Evolutionary conservation across 2,888 invertebrate genomes (phyloP), one percentile per base, ranked within the genome.

Genomic region (Trachelus troglodyta): DNA sequence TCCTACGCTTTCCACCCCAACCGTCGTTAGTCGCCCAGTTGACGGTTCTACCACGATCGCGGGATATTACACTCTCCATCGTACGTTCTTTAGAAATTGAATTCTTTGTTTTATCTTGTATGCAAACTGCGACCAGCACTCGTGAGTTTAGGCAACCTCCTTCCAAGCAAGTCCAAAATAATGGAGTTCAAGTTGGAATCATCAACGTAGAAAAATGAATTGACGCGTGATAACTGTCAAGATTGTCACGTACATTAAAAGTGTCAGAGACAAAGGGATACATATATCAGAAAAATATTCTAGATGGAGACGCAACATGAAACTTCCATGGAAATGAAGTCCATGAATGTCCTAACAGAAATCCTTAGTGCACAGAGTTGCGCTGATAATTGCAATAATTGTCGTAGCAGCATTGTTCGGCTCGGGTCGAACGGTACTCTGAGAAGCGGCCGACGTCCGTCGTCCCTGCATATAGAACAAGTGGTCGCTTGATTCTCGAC

Each of bases 401-500:
- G 90, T 90, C 89, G 87, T 82, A 85, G 80, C 79, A 78, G 77
- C 79, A 89, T 89, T 88, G 89, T 90, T 88, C 86, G 81, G 76
- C 75, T 79, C 81, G 80, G 79, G 77, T 81, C 69, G 69, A 35
- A 76, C n/a, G 30, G 15, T 81, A 88, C 86, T 88, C 87, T 80
- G 87, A 88, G 89, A 82, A 89, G 81, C 83, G 86, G 81, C 83
- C 85, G 83, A 78, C 84, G 86, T 85, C 86, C 84, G 85, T 83
- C 82, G 81, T 79, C 79, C 83, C 81, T 83, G 87, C 87, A 86
- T 86, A 86, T 87, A 84, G 89, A 91, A 91, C 91, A 91, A 91
- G 91, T 89, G 90, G 87, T 89, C 88, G 90, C 90, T 90, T 91
- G 91, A 91, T 91, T 91, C 90, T 88, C 88, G 85, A 83, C 88